Percentiles rank a stretch among this genome's conserved stretches.
Conservation (phyloP, 2,888 invertebrate species). For the Colostygia pectinataria region DNA sequence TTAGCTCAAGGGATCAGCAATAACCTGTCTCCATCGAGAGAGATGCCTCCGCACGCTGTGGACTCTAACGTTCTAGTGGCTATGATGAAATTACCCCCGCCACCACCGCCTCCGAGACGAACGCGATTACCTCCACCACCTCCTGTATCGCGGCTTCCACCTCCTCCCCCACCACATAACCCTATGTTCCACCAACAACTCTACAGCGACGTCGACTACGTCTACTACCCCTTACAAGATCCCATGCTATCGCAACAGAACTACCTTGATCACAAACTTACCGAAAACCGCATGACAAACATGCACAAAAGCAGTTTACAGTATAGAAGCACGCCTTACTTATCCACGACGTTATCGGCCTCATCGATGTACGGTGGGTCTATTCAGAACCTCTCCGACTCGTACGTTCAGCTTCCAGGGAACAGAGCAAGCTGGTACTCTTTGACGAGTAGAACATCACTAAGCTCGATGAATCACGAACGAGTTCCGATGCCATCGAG, state of each 20-base stretch:
- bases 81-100: slow-evolving; percentile 84
- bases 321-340: slow-evolving; percentile 92
- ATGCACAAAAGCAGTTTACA: slow-evolving; percentile 88
- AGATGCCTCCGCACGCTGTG: slow-evolving; percentile 59
- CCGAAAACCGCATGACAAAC: slow-evolving; percentile 85
- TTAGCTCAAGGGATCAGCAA: slow-evolving; percentile 75
- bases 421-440: slow-evolving; percentile 86
- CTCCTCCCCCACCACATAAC: slow-evolving; percentile 90
- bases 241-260: slow-evolving; percentile 95
- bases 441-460: slow-evolving; percentile 79
- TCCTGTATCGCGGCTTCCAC: slow-evolving; percentile 84
- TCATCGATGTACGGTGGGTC: slow-evolving; percentile 90
- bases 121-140: slow-evolving; percentile 88
- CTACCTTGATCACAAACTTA: slow-evolving; percentile 93
- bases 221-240: slow-evolving; percentile 95
- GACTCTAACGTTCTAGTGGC: slow-evolving; percentile 82
- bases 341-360: slow-evolving; percentile 86
- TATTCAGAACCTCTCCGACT: slow-evolving; percentile 90
- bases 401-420: slow-evolving; percentile 87
- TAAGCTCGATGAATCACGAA: slow-evolving; percentile 86
- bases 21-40: slow-evolving; percentile 75
- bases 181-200: slow-evolving; percentile 95
- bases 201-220: slow-evolving; percentile 95
- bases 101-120: slow-evolving; percentile 81
- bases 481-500: slow-evolving; percentile 85